phyloP scores from a whole-genome alignment of 1,140 invertebrate species.

The Cotesia typhae region DNA sequence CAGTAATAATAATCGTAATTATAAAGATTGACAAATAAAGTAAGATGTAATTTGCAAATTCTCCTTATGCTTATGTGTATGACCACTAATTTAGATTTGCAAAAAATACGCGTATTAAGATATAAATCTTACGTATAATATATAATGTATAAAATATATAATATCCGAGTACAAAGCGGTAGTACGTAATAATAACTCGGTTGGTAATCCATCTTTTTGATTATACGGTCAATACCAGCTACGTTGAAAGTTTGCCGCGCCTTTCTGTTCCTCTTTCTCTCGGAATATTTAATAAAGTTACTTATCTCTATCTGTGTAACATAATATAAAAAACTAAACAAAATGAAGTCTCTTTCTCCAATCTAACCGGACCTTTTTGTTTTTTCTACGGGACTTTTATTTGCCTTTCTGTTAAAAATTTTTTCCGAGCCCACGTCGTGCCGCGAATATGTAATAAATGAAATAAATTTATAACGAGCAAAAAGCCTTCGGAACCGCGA shows the following conservation, averaged over 20 bases:
- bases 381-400: background rate
- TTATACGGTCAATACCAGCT: background rate
- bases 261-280: conserved; percentile 26
- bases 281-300: background rate
- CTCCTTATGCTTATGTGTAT: no score
- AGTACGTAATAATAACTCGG: conserved; percentile 9
- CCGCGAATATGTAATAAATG: conserved; percentile 14
- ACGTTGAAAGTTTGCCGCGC: conserved; percentile 25
- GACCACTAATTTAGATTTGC: background rate
- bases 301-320: background rate
- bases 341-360: no score
- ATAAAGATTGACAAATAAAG: conserved; percentile 6
- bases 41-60: background rate
- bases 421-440: no score
- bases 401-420: no score
- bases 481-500: no score
- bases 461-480: conserved; percentile 8
- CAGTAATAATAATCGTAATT: background rate
- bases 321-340: no score
- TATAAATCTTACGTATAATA: background rate
- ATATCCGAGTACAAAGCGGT: conserved; percentile 18
- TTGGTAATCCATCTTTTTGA: conserved; percentile 29
- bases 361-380: no score
- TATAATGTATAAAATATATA: no score
- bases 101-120: background rate